A percentile compares a stretch with the other conserved stretches of the same genome.
These are phyloP conservation scores for Paramormyrops hopkinsi DNA, from an alignment of 2,797 vertebrate species.

Conservation along the genomic window DNA sequence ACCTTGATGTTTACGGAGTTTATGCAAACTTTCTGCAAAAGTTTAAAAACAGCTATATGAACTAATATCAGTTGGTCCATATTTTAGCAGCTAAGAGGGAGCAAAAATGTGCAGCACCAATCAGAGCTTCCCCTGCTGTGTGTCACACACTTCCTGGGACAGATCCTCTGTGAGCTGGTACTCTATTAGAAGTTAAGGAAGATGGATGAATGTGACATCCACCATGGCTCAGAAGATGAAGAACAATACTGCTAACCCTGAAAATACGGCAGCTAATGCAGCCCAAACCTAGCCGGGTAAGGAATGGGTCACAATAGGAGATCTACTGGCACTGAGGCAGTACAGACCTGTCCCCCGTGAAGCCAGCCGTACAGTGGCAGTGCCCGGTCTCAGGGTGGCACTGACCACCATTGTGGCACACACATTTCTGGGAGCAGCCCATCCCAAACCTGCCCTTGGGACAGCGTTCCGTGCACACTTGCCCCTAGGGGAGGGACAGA, in stretches of 20 bases:
- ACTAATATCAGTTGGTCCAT: background rate
- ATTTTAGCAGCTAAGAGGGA: background rate
- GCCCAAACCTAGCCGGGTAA: background rate
- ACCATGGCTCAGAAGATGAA: background rate
- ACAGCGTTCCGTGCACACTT: conserved; percentile 79
- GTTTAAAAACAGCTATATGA: background rate
- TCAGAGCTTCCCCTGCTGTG: background rate
- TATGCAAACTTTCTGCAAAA: background rate
- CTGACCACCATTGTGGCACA: conserved; percentile 76
- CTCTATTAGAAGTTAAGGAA: background rate
- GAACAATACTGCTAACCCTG: background rate
- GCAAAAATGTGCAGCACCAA: background rate
- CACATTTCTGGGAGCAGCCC: conserved; percentile 75
- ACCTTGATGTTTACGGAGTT: background rate
- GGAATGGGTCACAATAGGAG: background rate
- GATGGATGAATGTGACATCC: background rate
- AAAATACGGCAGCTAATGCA: background rate
- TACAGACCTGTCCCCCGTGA: conserved; percentile 72
- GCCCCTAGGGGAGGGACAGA: conserved; percentile 59
- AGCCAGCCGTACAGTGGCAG: conserved; percentile 75
- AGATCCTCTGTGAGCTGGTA: background rate
- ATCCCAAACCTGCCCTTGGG: conserved; percentile 65
- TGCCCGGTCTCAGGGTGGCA: conserved; percentile 71
- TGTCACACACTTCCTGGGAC: background rate
- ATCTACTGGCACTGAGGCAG: background rate